Conservation (phyloP, 37 sponge, comb jelly and placozoan species). For the Petrosia ficiformis region DNA sequence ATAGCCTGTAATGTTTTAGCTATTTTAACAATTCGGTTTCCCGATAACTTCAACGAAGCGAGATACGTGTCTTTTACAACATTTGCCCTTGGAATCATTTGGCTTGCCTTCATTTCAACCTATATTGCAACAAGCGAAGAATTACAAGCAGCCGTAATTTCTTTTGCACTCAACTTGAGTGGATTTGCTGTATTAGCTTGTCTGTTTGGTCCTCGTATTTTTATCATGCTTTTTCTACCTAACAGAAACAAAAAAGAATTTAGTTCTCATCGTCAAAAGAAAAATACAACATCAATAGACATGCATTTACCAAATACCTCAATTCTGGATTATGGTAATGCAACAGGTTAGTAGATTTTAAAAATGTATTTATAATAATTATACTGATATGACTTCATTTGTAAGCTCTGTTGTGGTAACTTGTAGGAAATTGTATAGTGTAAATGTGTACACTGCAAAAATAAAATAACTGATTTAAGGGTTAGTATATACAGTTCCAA, state of each 20-base stretch:
- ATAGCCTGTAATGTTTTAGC: constrained; percentile 55
- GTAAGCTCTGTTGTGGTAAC: too few species aligned
- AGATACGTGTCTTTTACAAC: constrained; percentile 64
- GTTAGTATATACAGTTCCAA: too few species aligned
- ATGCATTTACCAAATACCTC: too few species aligned
- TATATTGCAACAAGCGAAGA: constrained; percentile 50
- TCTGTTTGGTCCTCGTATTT: constrained; percentile 60
- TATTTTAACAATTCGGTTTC: constrained; percentile 58
- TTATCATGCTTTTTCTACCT: constrained; percentile 49
- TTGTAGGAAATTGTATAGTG: too few species aligned
- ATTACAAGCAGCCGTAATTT: constrained; percentile 39
- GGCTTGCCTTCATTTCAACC: constrained; percentile 55
- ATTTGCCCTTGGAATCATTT: constrained; percentile 55
- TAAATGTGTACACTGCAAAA: too few species aligned
- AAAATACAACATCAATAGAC: background rate
- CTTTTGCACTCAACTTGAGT: constrained; percentile 48
- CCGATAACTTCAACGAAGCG: constrained; percentile 81
- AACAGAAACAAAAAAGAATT: constrained; percentile 11
- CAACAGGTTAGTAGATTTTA: too few species aligned
- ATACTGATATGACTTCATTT: too few species aligned
- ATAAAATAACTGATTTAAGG: too few species aligned
- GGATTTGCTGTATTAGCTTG: constrained; percentile 42
- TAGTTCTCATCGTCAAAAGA: background rate
- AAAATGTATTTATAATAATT: too few species aligned
- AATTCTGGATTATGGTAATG: too few species aligned